A percentile compares a stretch with the other conserved stretches of the same genome.
These are phyloP conservation scores for Ariolimax columbianus DNA, from an alignment of 2,888 invertebrate species.

Conservation along the genomic window DNA sequence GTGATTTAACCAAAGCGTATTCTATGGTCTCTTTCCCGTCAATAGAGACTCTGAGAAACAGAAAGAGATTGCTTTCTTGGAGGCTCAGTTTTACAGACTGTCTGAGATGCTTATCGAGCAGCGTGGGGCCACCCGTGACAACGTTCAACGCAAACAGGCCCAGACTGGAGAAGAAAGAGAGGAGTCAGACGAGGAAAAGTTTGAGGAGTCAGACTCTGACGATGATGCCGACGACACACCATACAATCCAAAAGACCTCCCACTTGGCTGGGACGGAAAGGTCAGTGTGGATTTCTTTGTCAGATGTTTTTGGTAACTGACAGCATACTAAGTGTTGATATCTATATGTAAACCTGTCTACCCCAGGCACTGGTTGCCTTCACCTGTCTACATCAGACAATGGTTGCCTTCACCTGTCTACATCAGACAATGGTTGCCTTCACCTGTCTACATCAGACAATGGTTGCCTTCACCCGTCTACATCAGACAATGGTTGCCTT, in stretches of 20 bases:
- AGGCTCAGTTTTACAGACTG: conserved; percentile 93
- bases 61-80: conserved; percentile 91
- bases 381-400: no score
- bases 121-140: conserved; percentile 94
- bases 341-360: no score
- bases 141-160: conserved; percentile 98
- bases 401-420: no score
- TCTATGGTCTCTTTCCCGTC: not conserved
- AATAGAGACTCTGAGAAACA: conserved; percentile 82
- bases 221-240: conserved; percentile 93
- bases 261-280: conserved; percentile 99
- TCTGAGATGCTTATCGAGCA: conserved; percentile 91
- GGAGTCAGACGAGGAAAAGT: conserved; percentile 80
- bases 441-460: no score
- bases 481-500: no score
- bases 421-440: no score
- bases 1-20: not conserved
- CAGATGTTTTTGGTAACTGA: not conserved
- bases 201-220: conserved; percentile 75
- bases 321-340: no score
- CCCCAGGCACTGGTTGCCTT: no score
- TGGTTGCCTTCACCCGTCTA: no score
- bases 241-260: conserved; percentile 99
- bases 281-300: conserved; percentile 77
- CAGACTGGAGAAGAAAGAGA: conserved; percentile 86